Conservation (phyloP, 2,888 invertebrate species). For the Rhagonycha fulva region DNA sequence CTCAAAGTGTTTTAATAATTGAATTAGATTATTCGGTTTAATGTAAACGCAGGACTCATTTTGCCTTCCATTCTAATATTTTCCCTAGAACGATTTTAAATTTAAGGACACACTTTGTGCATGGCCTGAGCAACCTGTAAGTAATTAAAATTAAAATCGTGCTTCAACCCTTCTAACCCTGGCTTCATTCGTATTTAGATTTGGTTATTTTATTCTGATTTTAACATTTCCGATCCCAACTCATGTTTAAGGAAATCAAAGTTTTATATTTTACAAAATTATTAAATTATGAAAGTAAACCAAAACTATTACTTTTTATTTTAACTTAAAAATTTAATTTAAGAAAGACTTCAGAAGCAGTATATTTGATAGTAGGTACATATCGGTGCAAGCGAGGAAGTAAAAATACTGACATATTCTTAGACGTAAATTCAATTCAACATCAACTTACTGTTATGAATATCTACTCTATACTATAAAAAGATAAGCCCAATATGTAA, state of each 20-base stretch:
- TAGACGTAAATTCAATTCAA: no score
- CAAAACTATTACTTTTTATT: no score
- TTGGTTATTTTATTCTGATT: conserved; percentile 20
- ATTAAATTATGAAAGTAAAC: neutral
- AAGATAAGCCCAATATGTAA: no score
- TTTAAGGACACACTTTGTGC: conserved; percentile 27
- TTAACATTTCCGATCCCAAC: neutral
- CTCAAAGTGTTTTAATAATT: conserved; percentile 1
- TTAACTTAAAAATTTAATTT: no score
- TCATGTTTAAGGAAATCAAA: neutral
- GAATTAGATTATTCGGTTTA: conserved; percentile 11
- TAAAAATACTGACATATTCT: no score
- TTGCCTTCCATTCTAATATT: conserved; percentile 22
- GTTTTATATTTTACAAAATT: neutral
- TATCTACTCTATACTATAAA: no score
- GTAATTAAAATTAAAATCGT: conserved; percentile 29
- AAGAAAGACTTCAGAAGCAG: no score
- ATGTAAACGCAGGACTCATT: conserved; percentile 19
- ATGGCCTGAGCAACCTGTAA: conserved; percentile 25
- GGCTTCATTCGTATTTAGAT: conserved; percentile 22
- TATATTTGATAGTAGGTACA: no score
- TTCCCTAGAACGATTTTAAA: conserved; percentile 25
- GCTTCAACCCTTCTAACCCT: conserved; percentile 8
- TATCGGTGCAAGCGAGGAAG: no score
- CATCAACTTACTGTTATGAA: no score